A percentile compares a stretch with the other conserved stretches of the same genome.
These are phyloP conservation scores for Onchidella celtica DNA, from an alignment of 2,888 invertebrate species.

Conservation along the genomic window DNA sequence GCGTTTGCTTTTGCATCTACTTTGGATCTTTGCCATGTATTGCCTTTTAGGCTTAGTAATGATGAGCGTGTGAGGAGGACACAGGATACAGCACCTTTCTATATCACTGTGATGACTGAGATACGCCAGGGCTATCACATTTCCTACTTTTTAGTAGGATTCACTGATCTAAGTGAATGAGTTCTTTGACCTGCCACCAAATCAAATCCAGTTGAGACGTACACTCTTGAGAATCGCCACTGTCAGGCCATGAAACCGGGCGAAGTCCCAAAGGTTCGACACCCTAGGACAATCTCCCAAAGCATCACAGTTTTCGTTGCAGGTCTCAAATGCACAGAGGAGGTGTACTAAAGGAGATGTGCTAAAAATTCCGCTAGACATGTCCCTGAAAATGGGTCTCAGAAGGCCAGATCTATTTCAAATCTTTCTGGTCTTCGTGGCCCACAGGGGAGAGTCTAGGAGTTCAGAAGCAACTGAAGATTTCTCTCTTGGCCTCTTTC, in stretches of 20 bases:
- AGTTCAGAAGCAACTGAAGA: background rate
- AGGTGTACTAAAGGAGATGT: background rate
- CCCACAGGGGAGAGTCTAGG: background rate
- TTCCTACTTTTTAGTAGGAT: too few relatives aligned
- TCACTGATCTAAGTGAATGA: too few relatives aligned
- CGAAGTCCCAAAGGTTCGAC: background rate
- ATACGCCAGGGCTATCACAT: too few relatives aligned
- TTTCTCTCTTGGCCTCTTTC: conserved; percentile 1
- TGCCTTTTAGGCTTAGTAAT: too few relatives aligned
- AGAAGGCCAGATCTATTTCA: conserved; percentile 32
- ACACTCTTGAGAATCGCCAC: background rate
- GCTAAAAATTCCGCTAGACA: conserved; percentile 1
- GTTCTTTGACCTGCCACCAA: too few relatives aligned
- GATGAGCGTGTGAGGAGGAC: too few relatives aligned
- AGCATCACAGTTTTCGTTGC: background rate
- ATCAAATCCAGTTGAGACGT: too few relatives aligned
- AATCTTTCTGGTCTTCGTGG: conserved; percentile 4
- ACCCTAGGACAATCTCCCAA: background rate
- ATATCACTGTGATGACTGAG: too few relatives aligned
- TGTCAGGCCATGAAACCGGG: conserved; percentile 4
- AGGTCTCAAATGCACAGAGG: background rate
- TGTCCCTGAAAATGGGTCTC: conserved; percentile 7
- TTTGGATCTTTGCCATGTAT: too few relatives aligned
- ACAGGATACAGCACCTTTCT: too few relatives aligned
- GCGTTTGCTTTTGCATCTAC: too few relatives aligned